Evolutionary conservation across 2,888 invertebrate species (phyloP), one percentile per base, ranked within the genome.

Genomic region (Drosophila paranaensis): DNA sequence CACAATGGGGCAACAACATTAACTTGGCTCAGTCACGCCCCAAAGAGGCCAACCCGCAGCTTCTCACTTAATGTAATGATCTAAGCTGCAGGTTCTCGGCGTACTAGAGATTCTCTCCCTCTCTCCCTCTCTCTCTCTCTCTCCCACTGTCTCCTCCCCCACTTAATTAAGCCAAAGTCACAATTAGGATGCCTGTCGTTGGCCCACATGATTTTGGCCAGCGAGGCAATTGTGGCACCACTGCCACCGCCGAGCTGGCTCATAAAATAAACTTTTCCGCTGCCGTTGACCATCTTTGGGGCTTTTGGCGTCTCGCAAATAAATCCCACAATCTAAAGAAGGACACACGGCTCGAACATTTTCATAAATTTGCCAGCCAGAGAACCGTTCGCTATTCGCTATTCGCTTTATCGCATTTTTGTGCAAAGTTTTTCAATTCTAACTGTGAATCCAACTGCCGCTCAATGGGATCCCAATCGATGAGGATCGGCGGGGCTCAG

Each of bases 201-300:
- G 55, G 37, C 80, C 77, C 77, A 67, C 77, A 78, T 78, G 68
- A 63, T 79, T 79, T 68, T 67, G 71, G 64, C 30, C 50, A 55
- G 40, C 27, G n/a, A 45, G 53, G 65, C 74, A 72, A 72, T 72
- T 72, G 78, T 50, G 64, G 45, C 66, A 51, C 37, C 53, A 42
- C n/a, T 20, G 45, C n/a, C 25, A 54, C 67, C 50, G 77, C 66
- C 88, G 86, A 85, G 88, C 80, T 77, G 74, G 79, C 60, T 63
- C 88, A 84, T 85, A 85, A 89, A 89, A 76, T 87, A 89, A 89
- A 76, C 84, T 89, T 77, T 71, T 43, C 27, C 54, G 40, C 39
- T 11, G 27, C 27, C 9, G 30, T n/a, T 71, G 60, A 65, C 79
- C 79, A 81, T 81, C 69, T 79, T 67, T 74, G 79, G 79, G 16